Base-by-base conservation (phyloP, 1,140 invertebrate genomes). In the Papilio glaucus region DNA sequence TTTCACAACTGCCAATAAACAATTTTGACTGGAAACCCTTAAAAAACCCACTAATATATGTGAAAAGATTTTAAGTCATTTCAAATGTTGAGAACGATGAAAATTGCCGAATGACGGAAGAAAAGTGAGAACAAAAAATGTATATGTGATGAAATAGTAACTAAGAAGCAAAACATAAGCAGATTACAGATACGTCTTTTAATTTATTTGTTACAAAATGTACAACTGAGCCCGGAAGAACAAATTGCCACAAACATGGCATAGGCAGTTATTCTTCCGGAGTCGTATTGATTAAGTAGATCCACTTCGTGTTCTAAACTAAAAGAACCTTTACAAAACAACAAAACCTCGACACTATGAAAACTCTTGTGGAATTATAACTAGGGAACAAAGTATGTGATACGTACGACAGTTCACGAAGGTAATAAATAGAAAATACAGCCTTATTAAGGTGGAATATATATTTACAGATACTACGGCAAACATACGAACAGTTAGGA, bases 371-470 rank as follows among this genome's bases (percentile, higher is more conserved):
- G 13, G 26, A 6, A 24, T 68, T n/a, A 45, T 26, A 45, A 8
- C 57, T 45, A 71, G 39, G 38, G 70, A 33, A 62, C 70, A 57
- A 8, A 15, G 9, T 45, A 41, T 21, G 13, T 29, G 26, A 13
- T 69, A 53, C 63, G 41, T 72, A 62, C 57, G 18, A 45, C 10
- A 24, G 26, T 18, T 49, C 41, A 29, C 21, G 26, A 38, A 49
- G n/a, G 45, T 12, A 71, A 61, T 74, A 65, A 57, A 72, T 45
- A 65, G 41, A 69, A 62, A 72, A 29, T 57, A 73, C 76, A 77
- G 76, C 74, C 76, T 75, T 77, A 73, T 10, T 42, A 71, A 72
- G 71, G 75, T 73, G 76, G 76, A 75, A 76, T 75, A 53, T 69
- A 72, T 45, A 72, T 63, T 61, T 33, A 72, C 61, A 70, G 67